A percentile compares a stretch with the other conserved stretches of the same genome.
Evolutionary conservation across 37 sponge, comb jelly and placozoan species (phyloP).

Genomic region (Amphimedon queenslandica): DNA sequence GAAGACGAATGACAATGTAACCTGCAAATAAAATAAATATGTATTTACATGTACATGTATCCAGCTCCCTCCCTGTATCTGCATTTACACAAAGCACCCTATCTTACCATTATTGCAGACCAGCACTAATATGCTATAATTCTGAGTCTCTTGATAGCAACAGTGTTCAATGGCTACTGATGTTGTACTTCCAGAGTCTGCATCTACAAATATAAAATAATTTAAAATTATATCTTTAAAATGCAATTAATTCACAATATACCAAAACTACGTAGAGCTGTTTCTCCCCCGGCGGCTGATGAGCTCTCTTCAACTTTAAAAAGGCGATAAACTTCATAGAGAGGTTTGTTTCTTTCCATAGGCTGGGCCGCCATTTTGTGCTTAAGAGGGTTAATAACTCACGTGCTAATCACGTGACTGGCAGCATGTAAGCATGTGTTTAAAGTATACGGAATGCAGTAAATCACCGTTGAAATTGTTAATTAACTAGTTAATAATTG

Average conservation of each 20-base stretch:
- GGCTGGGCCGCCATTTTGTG: too few species aligned
- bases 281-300: conserved; percentile 33
- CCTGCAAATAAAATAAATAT: conserved; percentile 18
- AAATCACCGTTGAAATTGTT: too few species aligned
- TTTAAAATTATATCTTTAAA: too few species aligned
- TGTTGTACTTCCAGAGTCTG: background rate
- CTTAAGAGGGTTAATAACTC: too few species aligned
- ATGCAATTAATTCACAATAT: background rate
- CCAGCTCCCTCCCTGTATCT: background rate
- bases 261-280: background rate
- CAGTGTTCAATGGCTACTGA: conserved; percentile 41
- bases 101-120: conserved; percentile 68
- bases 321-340: too few species aligned
- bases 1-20: conserved; percentile 35
- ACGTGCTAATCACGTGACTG: too few species aligned
- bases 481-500: too few species aligned
- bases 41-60: background rate
- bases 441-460: too few species aligned
- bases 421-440: too few species aligned
- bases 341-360: too few species aligned
- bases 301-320: conserved; percentile 43
- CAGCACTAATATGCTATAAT: conserved; percentile 35
- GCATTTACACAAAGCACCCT: background rate
- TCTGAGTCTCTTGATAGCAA: conserved; percentile 32
- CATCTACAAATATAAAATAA: too few species aligned